Percentiles rank a stretch among this genome's conserved stretches.
phyloP scores from a whole-genome alignment of 2,888 invertebrate genomes.

The Lasioglossum lativentre region DNA sequence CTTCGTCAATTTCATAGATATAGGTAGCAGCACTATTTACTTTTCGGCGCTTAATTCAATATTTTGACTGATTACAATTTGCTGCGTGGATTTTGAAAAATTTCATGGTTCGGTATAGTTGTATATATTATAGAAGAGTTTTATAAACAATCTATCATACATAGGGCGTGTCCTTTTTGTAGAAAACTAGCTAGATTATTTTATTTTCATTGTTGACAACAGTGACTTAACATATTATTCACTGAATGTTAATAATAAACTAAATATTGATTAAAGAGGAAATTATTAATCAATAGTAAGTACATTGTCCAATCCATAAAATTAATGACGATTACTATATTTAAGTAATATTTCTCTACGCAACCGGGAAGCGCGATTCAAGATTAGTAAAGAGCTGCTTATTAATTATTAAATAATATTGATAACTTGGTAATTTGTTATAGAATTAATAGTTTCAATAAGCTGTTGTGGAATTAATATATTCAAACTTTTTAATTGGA shows the following conservation, averaged over 20 bases:
- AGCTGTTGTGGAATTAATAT: background rate
- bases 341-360: background rate
- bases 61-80: background rate
- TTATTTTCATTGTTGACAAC: background rate
- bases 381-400: background rate
- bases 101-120: background rate
- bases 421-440: background rate
- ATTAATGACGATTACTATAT: background rate
- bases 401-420: background rate
- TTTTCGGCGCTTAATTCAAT: background rate
- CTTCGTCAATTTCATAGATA: background rate
- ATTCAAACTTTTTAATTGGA: background rate
- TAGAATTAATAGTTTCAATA: background rate
- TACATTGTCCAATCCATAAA: background rate
- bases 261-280: background rate
- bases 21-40: background rate
- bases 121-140: background rate
- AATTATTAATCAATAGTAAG: background rate
- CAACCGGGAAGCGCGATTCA: background rate
- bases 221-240: background rate
- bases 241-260: background rate
- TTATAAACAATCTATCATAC: background rate
- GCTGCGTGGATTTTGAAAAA: background rate
- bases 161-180: background rate
- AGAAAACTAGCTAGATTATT: background rate